Evolutionary conservation across 1,140 invertebrate species (phyloP).

Genomic region (Drosophila obscura): DNA sequence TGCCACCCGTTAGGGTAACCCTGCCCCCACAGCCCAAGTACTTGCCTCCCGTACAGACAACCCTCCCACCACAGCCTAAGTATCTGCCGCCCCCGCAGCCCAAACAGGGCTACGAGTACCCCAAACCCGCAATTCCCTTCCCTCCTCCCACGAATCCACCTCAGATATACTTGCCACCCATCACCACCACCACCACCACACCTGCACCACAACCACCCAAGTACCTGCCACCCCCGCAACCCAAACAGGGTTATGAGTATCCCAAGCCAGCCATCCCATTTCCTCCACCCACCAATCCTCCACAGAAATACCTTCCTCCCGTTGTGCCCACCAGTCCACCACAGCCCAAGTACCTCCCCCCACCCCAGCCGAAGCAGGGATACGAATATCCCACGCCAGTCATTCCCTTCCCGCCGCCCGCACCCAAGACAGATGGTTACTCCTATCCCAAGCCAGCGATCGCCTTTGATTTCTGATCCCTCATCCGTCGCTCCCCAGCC

Average conservation of each 20-base stretch:
- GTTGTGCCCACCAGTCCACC: slow-evolving; percentile 39
- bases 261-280: slow-evolving; percentile 62
- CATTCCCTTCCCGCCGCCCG: slow-evolving; percentile 54
- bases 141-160: slow-evolving; percentile 45
- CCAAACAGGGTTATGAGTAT: slow-evolving; percentile 52
- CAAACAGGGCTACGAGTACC: slow-evolving; percentile 59
- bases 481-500: slow-evolving; percentile 13
- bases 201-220: slow-evolving; percentile 51
- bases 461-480: slow-evolving; percentile 58
- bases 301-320: slow-evolving; percentile 45
- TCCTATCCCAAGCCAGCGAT: slow-evolving; percentile 69
- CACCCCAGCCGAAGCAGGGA: slow-evolving; percentile 43
- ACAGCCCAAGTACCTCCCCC: slow-evolving; percentile 38
- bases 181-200: slow-evolving; percentile 30
- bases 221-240: slow-evolving; percentile 26
- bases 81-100: slow-evolving; percentile 56
- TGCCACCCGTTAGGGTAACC: slow-evolving; percentile 31
- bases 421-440: slow-evolving; percentile 58
- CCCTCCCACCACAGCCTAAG: slow-evolving; percentile 47
- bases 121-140: slow-evolving; percentile 57
- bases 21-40: slow-evolving; percentile 28
- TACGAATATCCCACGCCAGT: slow-evolving; percentile 56
- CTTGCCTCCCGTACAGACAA: slow-evolving; percentile 31
- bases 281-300: slow-evolving; percentile 35
- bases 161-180: slow-evolving; percentile 46